Evolutionary conservation across 1,140 invertebrate species (phyloP).

Genomic region (Apocrypta bakeri): DNA sequence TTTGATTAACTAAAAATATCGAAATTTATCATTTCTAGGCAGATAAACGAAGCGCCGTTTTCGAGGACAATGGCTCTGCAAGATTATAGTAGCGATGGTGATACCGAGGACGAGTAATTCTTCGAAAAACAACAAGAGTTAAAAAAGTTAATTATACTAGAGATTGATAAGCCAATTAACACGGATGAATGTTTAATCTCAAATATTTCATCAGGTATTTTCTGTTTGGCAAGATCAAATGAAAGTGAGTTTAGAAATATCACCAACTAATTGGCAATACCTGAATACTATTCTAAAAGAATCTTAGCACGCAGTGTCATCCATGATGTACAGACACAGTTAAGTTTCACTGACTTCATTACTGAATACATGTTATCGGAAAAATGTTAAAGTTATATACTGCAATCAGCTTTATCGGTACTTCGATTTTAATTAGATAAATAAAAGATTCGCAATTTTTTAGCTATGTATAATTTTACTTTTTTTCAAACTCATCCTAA

Average conservation of each 20-base stretch:
- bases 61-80: slow-evolving; percentile 79
- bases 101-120: slow-evolving; percentile 89
- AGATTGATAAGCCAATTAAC: slow-evolving; percentile 34
- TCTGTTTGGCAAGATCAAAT: not conserved
- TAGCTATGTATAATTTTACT: not conserved
- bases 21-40: slow-evolving; percentile 76
- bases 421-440: slow-evolving; percentile 10
- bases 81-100: slow-evolving; percentile 91
- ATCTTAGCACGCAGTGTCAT: not conserved
- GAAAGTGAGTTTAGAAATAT: not conserved
- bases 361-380: slow-evolving; percentile 30
- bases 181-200: slow-evolving; percentile 39
- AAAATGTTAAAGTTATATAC: slow-evolving; percentile 9
- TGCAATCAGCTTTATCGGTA: slow-evolving; percentile 10
- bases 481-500: not conserved
- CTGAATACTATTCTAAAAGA: slow-evolving; percentile 1
- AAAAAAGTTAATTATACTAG: slow-evolving; percentile 13
- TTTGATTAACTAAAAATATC: slow-evolving; percentile 31
- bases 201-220: slow-evolving; percentile 21
- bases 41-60: slow-evolving; percentile 87
- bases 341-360: slow-evolving; percentile 1
- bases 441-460: slow-evolving; percentile 18
- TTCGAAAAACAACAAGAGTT: slow-evolving; percentile 4
- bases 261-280: slow-evolving; percentile 13
- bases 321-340: not conserved